Base-by-base conservation (phyloP, 53 echinoderm and acorn worm species). In the Luidia sarsii region DNA sequence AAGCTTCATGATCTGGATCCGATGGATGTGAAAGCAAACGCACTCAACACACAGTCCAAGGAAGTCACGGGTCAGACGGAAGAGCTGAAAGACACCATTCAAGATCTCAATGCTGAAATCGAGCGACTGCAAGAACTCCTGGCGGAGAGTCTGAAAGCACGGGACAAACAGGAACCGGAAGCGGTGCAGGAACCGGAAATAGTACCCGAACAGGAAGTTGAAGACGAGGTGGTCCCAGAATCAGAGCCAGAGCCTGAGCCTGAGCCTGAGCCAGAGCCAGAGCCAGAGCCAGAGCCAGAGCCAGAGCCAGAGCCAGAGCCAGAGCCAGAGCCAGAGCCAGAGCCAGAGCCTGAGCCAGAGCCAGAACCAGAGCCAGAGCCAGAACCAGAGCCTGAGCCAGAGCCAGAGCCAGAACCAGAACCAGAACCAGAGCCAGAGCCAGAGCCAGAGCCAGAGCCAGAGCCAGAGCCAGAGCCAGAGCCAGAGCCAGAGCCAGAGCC, bases 1-100 rank as follows among this genome's bases (percentile, higher is more conserved):
- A 67, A 67, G 43, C 67, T 67, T 1, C 21, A 67, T 25, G 67
- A 67, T 45, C 43, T 67, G 43, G 67, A 4, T 7, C 67, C 67
- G 28, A 67, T 27, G 45, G 67, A 67, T 28, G 1, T 45, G 3
- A 41, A 45, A 3, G 45, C 67, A 2, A 45, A 45, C 7, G 67
- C 2, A 27, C 67, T 67, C 1, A 67, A 67, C 43, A 25, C 45
- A 27, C 67, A 67, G 45, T 67, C 67, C 15, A 7, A 7, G 1
- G 67, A 67, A 43, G 41, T 67, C 67, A 45, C 67, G 1, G 67
- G 27, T 15, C 67, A 67, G 15, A 45, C 41, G 1, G 45, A 67
- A 1, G 67, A 67, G 13, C 67, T 67, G 22, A 67, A 45, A 67
- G 67, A 39, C 9, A 67, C 23, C 35, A 67, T 67, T 27, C 8